Evolutionary conservation across 2,888 invertebrate species (phyloP).

Genomic region (Scaptomyza tumidula): DNA sequence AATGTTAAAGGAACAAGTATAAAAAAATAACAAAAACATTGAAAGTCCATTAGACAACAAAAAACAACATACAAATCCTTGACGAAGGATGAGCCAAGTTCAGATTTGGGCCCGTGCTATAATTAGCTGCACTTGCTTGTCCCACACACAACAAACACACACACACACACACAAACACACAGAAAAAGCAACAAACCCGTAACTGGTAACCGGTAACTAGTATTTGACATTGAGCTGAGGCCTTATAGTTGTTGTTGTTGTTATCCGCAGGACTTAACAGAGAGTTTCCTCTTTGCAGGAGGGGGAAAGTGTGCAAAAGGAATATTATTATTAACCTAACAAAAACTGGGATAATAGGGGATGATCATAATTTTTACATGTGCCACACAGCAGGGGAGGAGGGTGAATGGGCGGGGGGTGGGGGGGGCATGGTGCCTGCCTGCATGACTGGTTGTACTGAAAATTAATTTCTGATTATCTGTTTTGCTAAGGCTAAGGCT

Average conservation of each 20-base stretch:
- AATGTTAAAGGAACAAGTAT: constrained; percentile 3
- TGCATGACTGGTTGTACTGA: constrained; percentile 68
- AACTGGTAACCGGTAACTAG: constrained; percentile 23
- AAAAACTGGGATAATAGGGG: constrained; percentile 78
- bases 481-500: constrained; percentile 73
- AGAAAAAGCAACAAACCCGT: too few species aligned
- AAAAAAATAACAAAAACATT: constrained; percentile 65
- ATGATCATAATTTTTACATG: constrained; percentile 80
- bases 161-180: not conserved
- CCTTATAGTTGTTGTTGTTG: constrained; percentile 34
- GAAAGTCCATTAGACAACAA: constrained; percentile 67
- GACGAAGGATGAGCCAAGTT: constrained; percentile 44
- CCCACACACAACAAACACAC: constrained; percentile 23
- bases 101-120: constrained; percentile 48
- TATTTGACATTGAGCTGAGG: constrained; percentile 47
- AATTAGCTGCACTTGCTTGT: constrained; percentile 75
- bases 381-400: constrained; percentile 48
- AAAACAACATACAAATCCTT: constrained; percentile 34
- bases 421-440: not conserved
- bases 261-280: constrained; percentile 53
- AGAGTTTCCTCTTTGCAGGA: constrained; percentile 2
- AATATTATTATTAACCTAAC: constrained; percentile 76
- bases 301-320: constrained; percentile 14
- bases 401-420: not conserved
- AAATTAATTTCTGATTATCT: constrained; percentile 85